These are phyloP conservation scores for Plemyria rubiginata DNA, from an alignment of 2,888 invertebrate genomes.

Conservation along the genomic window DNA sequence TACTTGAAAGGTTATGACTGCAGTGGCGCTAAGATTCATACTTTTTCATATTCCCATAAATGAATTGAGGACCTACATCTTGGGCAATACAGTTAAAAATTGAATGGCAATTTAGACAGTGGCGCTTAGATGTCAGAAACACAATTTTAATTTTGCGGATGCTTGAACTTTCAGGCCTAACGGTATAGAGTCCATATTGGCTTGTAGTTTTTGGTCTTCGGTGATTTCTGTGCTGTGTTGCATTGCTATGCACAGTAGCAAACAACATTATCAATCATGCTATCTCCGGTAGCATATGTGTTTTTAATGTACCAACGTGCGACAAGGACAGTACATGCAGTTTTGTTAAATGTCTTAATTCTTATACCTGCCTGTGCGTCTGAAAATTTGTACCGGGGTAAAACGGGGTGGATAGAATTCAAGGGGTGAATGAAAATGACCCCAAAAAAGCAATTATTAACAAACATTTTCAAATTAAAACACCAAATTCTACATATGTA, in stretches of 20 bases:
- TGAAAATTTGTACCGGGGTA: too few relatives aligned
- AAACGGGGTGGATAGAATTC: too few relatives aligned
- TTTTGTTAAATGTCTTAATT: too few relatives aligned
- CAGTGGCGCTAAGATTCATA: neutral
- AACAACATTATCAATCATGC: neutral
- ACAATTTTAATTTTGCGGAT: neutral
- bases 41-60: neutral
- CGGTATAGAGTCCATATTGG: neutral
- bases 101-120: neutral
- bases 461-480: too few relatives aligned
- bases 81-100: neutral
- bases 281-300: neutral
- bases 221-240: neutral
- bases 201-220: neutral
- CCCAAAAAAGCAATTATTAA: too few relatives aligned
- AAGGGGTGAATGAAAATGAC: too few relatives aligned
- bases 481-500: too few relatives aligned
- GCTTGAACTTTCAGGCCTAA: neutral
- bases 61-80: neutral
- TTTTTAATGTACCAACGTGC: too few relatives aligned
- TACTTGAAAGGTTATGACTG: neutral
- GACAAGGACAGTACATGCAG: too few relatives aligned
- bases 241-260: neutral
- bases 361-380: too few relatives aligned
- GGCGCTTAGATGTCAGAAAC: neutral